Base-by-base conservation (phyloP, 1,140 invertebrate species). In the Paraescarpia echinospica region DNA sequence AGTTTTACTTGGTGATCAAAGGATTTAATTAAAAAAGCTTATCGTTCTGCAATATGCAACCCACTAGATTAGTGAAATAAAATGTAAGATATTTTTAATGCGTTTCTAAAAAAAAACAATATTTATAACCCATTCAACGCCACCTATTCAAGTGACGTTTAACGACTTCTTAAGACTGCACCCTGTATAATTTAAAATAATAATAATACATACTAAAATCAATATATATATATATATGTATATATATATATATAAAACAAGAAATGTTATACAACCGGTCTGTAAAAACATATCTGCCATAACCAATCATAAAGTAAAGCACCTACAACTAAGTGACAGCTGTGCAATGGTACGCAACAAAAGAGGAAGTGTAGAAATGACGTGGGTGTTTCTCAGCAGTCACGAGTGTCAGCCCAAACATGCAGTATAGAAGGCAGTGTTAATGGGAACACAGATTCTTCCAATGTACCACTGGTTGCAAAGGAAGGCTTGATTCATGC, bases 401-500 rank as follows among this genome's bases (percentile, higher is more conserved):
- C 12, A 77, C 27, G 22, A 27, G 59, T 77, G 59, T 2, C 59
- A 77, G 59, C 6, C n/a, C 5, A 91, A 41, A 18, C n/a, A 92
- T 35, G 35, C 89, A 14, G 12, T 35, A 89, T 34, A 89, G 34
- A 77, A 33, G 48, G 41, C 8, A 33, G 33, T 89, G 35, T 33
- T 93, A 88, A 89, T 33, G 89, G 33, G 33, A 77, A 6, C n/a
- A 35, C 35, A 33, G 77, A 22, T 31, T 93, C 18, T 48, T 93
- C 27, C 59, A 77, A 31, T 35, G 34, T 88, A 6, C 33, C 41
- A 90, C 89, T 8, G n/a, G n/a, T 31, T 35, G 27, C 89, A 94
- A 92, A 48, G 12, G 31, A 1, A 92, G n/a, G 4, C 88, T 51
- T 91, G 12, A 51, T 51, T 51, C 48, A 77, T 27, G 9, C 1